Base-by-base conservation (phyloP, 2,888 invertebrate genomes). In the Eulithis testata region DNA sequence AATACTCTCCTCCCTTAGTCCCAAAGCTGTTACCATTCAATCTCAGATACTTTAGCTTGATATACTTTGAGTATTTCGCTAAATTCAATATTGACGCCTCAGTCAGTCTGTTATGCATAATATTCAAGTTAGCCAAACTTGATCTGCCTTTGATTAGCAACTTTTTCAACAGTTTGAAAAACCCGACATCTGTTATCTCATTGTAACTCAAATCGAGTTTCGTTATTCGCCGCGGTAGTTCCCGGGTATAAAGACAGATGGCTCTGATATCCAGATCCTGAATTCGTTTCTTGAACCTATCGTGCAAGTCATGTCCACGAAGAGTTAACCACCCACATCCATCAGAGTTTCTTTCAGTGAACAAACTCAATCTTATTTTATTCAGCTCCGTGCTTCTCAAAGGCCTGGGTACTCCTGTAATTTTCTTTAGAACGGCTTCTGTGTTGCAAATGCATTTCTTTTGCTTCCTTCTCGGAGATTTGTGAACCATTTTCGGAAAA, bases 11-110 rank as follows among this genome's bases (percentile, higher is more conserved):
- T 1, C 94, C 94, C 85, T 90, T 84, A 0, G 85, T 83, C 0
- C 95, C 94, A 36, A 95, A 83, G 76, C 94, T 90, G 73, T 95
- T 95, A 0, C 95, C 95, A 70, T 93, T 94, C 1, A 95, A 63
- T 73, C 94, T 82, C 2, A 95, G 78, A 65, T 90, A 92, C 73
- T 88, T 89, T 0, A 95, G 73, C 27, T 86, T 89, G 0, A 95
- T 67, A 50, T 81, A 71, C 8, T 77, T 78, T 0, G 91, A 85
- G 68, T 90, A 90, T 67, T 83, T 85, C 0, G 88, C 82, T 36
- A 93, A 71, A 67, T 82, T 71, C 0, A 75, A 62, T 11, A 94
- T 83, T 0, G 94, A 94, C 40, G 74, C 68, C 3, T 86, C 85
- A 0, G 88, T 86, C 47, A 95, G 79, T 54, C 94, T 82, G 70